Conservation (phyloP, 1,140 invertebrate genomes). For the Physella acuta region DNA sequence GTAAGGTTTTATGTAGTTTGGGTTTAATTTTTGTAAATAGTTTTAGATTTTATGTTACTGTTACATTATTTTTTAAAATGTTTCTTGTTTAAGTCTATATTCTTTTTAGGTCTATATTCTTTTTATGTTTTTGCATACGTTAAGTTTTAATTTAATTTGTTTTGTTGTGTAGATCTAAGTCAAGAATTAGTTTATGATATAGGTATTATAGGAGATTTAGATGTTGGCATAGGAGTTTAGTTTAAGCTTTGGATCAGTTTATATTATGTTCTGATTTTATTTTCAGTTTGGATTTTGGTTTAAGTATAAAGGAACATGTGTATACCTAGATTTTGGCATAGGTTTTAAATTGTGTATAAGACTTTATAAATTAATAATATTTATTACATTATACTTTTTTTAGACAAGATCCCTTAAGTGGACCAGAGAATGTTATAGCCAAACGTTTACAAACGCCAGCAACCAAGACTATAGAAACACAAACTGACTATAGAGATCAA, state of each 20-base stretch:
- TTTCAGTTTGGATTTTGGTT: constrained; percentile 1
- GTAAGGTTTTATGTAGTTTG: too few relatives aligned
- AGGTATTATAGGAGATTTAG: too few relatives aligned
- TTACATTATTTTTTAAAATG: neutral
- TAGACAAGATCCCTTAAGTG: constrained; percentile 53
- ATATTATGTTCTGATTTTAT: neutral
- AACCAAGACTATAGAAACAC: constrained; percentile 62
- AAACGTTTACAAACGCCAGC: constrained; percentile 46
- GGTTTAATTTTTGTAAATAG: neutral
- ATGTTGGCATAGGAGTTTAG: too few relatives aligned
- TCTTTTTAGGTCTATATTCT: too few relatives aligned
- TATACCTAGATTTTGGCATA: neutral
- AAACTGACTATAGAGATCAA: constrained; percentile 75
- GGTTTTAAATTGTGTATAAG: neutral
- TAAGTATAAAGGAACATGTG: neutral
- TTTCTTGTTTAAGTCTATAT: too few relatives aligned
- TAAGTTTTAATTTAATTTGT: too few relatives aligned
- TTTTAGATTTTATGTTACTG: neutral
- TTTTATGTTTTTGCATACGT: too few relatives aligned
- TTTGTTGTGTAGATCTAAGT: too few relatives aligned
- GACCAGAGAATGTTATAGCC: constrained; percentile 37
- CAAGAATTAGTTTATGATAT: too few relatives aligned
- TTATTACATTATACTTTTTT: constrained; percentile 4
- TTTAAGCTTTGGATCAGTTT: neutral
- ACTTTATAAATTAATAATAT: neutral